Evolutionary conservation across 2,113 vertebrate genomes (phyloP).

Genomic region (Chaenocephalus aceratus): DNA sequence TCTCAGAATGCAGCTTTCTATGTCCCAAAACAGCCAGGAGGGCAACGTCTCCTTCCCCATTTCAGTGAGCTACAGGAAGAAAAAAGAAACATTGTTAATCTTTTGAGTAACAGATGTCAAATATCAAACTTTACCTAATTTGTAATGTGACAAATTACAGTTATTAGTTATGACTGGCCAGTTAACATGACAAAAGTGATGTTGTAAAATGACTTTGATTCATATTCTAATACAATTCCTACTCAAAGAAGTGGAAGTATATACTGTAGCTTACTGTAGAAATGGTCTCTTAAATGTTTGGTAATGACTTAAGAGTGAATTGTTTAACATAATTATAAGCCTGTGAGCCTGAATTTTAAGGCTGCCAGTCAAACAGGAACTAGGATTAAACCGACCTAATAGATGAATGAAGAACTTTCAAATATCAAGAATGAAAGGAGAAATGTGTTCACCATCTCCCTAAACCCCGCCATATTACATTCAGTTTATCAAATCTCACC

Average conservation of each 20-base stretch:
- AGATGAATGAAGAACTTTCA: constrained; percentile 16
- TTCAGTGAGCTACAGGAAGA: constrained; percentile 86
- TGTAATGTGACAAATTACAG: neutral
- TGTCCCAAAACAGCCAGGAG: constrained; percentile 93
- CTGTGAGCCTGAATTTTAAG: neutral
- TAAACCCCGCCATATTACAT: constrained; percentile 5
- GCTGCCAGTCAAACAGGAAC: constrained; percentile 4
- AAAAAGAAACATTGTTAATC: constrained; percentile 41
- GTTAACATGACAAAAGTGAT: constrained; percentile 2
- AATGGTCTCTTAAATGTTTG: neutral
- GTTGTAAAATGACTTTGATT: neutral
- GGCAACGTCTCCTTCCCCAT: constrained; percentile 91
- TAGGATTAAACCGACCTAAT: neutral
- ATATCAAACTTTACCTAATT: neutral
- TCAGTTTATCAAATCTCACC: constrained; percentile 56
- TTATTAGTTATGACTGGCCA: neutral
- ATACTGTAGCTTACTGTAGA: neutral
- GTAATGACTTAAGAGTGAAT: neutral
- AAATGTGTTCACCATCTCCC: constrained; percentile 14
- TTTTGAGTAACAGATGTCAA: constrained; percentile 18
- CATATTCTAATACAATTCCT: no score
- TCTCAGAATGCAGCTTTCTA: constrained; percentile 84
- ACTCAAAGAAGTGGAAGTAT: neutral
- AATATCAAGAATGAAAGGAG: constrained; percentile 11
- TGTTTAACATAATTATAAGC: neutral